phyloP scores from a whole-genome alignment of 2,888 invertebrate species.

The Dyspetes luteomarginatus region DNA sequence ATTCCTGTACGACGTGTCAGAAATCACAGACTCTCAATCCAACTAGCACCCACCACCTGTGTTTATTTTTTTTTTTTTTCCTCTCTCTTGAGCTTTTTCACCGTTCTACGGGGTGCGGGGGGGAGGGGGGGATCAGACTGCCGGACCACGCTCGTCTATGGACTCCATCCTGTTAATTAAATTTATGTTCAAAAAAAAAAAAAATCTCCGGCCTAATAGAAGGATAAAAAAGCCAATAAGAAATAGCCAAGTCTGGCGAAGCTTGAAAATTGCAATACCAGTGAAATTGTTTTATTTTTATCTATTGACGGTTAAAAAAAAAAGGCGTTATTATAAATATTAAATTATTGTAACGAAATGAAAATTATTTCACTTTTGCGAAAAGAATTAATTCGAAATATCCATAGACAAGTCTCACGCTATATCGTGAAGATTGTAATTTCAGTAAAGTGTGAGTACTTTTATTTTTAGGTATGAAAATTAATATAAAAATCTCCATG shows the following conservation, averaged over 20 bases:
- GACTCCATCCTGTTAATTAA: conserved; percentile 78
- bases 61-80: conserved; percentile 8
- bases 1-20: conserved; percentile 11
- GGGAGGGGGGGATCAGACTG: conserved; percentile 64
- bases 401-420: too few species aligned
- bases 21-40: conserved; percentile 9
- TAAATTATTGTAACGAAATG: neutral
- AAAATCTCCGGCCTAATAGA: neutral
- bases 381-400: neutral
- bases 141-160: conserved; percentile 70
- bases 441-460: too few species aligned
- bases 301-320: too few species aligned
- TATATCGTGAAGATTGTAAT: too few species aligned
- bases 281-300: too few species aligned
- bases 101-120: conserved; percentile 70
- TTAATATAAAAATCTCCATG: too few species aligned
- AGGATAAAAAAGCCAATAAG: neutral
- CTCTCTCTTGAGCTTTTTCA: conserved; percentile 52
- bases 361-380: neutral
- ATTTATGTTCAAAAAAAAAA: neutral
- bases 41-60: conserved; percentile 14
- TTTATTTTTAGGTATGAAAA: too few species aligned
- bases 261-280: neutral
- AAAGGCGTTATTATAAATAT: too few species aligned
- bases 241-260: neutral